Percentiles rank a stretch among this genome's conserved stretches.
Conservation (phyloP, 2,888 invertebrate genomes). For the Oscheius sp. region DNA sequence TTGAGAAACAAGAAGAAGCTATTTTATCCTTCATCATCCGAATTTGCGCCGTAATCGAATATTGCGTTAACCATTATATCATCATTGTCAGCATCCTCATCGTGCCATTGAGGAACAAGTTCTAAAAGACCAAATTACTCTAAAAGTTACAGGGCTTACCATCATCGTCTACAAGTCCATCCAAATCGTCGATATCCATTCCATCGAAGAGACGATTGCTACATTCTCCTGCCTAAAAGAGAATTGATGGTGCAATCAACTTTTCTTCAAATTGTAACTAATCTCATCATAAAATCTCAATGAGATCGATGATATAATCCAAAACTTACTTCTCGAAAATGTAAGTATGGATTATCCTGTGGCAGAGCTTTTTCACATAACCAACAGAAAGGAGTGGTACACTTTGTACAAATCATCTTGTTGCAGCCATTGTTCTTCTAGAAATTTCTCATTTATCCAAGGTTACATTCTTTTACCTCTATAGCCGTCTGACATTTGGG, state of each 20-base stretch:
- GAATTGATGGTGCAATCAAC: too few species aligned
- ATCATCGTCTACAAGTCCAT: not conserved
- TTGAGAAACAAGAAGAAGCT: not conserved
- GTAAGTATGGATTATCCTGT: conserved; percentile 75
- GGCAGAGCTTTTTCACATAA: conserved; percentile 74
- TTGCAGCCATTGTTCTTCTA: conserved; percentile 79
- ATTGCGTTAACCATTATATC: too few species aligned
- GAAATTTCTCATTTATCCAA: not conserved
- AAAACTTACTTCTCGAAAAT: conserved; percentile 71
- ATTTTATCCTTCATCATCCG: not conserved
- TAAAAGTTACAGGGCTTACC: too few species aligned
- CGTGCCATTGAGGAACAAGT: too few species aligned
- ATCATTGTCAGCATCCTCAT: too few species aligned
- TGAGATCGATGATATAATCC: too few species aligned
- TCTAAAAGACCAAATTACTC: too few species aligned
- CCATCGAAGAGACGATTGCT: not conserved
- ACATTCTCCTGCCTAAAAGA: not conserved
- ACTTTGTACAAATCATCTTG: conserved; percentile 78
- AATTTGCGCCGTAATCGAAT: too few species aligned
- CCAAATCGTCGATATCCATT: not conserved
- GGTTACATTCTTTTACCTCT: conserved; percentile 74
- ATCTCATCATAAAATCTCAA: not conserved
- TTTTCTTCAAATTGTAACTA: not conserved
- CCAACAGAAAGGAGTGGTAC: conserved; percentile 78
- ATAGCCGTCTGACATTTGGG: conserved; percentile 76